Evolutionary conservation across 2,888 invertebrate genomes (phyloP).

Genomic region (Erebia ligea): DNA sequence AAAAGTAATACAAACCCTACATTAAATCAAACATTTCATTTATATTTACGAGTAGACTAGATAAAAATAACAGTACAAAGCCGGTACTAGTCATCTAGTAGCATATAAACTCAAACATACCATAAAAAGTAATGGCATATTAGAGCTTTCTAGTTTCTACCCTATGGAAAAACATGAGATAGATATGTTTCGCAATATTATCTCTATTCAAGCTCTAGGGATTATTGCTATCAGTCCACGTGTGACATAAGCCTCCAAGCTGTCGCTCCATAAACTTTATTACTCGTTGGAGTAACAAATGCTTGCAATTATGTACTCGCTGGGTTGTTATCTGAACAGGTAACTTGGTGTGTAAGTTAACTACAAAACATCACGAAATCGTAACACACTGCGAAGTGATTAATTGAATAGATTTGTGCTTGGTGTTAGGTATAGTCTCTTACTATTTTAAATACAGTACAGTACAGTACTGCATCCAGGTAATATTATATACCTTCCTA

Average conservation of each 20-base stretch:
- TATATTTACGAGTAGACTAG: too few species aligned
- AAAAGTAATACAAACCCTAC: too few species aligned
- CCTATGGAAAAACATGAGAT: neutral
- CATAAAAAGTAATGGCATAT: neutral
- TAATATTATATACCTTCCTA: too few species aligned
- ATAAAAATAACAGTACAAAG: too few species aligned
- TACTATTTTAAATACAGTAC: too few species aligned
- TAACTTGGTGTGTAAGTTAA: conserved; percentile 38
- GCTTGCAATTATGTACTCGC: conserved; percentile 44
- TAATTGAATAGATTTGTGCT: conserved; percentile 33
- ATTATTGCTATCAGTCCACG: neutral
- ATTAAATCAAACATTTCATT: too few species aligned
- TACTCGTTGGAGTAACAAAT: conserved; percentile 42
- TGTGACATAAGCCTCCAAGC: conserved; percentile 29
- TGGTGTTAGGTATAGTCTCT: neutral
- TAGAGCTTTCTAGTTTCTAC: neutral
- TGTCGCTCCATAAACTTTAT: conserved; percentile 45
- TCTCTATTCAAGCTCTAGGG: neutral
- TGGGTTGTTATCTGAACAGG: conserved; percentile 42
- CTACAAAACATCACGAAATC: conserved; percentile 34
- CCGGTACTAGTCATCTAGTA: too few species aligned
- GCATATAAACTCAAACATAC: neutral
- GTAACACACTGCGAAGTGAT: conserved; percentile 23
- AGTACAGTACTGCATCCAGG: too few species aligned
- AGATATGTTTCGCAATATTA: neutral